Evolutionary conservation across 2,113 vertebrate genomes (phyloP).

Genomic region (Oryzias celebensis): DNA sequence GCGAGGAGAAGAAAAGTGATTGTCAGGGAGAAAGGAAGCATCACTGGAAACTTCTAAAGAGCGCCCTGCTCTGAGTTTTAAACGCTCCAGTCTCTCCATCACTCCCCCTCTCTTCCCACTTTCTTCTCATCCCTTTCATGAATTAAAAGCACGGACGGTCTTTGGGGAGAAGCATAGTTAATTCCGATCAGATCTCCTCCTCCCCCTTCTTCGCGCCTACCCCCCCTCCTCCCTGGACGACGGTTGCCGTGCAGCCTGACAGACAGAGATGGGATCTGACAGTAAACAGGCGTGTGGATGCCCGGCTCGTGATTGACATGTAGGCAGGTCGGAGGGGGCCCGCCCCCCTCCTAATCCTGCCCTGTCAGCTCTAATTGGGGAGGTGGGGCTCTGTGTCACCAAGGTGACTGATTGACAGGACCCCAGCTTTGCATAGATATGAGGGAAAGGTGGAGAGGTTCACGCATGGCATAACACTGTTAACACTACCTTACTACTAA

Average conservation of each 20-base stretch:
- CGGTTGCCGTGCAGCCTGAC: slow-evolving; percentile 75
- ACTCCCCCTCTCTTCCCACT: slow-evolving; percentile 70
- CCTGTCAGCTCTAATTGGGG: slow-evolving; percentile 86
- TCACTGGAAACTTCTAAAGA: slow-evolving; percentile 77
- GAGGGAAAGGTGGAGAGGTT: slow-evolving; percentile 75
- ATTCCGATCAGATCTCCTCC: slow-evolving; percentile 81
- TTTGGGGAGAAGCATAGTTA: slow-evolving; percentile 81
- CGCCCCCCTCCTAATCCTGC: slow-evolving; percentile 83
- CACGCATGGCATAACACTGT: slow-evolving; percentile 74
- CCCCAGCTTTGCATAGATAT: slow-evolving; percentile 86
- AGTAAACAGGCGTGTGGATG: slow-evolving; percentile 83
- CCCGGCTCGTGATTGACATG: slow-evolving; percentile 82
- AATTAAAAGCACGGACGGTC: slow-evolving; percentile 81
- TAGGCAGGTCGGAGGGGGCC: slow-evolving; percentile 77
- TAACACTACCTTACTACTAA: slow-evolving; percentile 78
- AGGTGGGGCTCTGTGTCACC: slow-evolving; percentile 83
- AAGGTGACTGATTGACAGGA: slow-evolving; percentile 85
- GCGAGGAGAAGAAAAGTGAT: slow-evolving; percentile 67
- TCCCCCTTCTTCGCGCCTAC: slow-evolving; percentile 37
- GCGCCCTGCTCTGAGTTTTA: slow-evolving; percentile 79
- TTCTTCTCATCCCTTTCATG: slow-evolving; percentile 78
- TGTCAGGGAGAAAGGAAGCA: slow-evolving; percentile 75
- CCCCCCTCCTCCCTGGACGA: slow-evolving; percentile 72
- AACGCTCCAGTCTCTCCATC: slow-evolving; percentile 71
- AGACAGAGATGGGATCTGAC: slow-evolving; percentile 85